Evolutionary conservation across 2,797 vertebrate species (phyloP).

Genomic region (Fundulus diaphanus): DNA sequence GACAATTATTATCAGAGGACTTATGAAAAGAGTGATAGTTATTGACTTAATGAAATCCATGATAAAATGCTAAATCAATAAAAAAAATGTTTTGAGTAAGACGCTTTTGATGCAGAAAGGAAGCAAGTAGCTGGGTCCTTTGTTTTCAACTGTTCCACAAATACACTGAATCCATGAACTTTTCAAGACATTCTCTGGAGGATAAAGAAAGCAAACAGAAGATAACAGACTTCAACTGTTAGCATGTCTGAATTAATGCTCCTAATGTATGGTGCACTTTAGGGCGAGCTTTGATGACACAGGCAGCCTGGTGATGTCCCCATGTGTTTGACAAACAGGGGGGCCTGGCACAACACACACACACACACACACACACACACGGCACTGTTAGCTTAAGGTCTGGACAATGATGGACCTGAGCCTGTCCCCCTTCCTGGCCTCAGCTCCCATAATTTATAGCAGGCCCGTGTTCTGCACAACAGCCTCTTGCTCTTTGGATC

Average conservation of each 20-base stretch:
- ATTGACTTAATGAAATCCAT: neutral
- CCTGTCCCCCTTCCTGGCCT: slow-evolving; percentile 48
- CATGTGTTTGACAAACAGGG: slow-evolving; percentile 78
- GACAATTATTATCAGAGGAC: slow-evolving; percentile 46
- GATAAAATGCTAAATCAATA: slow-evolving; percentile 12
- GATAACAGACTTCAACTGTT: slow-evolving; percentile 72
- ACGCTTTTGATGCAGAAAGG: slow-evolving; percentile 23
- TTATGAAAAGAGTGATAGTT: slow-evolving; percentile 20
- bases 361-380: slow-evolving; percentile 32
- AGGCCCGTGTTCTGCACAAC: slow-evolving; percentile 65
- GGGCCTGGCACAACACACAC: slow-evolving; percentile 39
- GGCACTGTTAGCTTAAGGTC: slow-evolving; percentile 9
- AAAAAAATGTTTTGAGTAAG: slow-evolving; percentile 5
- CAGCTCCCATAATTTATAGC: slow-evolving; percentile 55
- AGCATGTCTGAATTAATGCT: slow-evolving; percentile 69
- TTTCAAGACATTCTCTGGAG: slow-evolving; percentile 25
- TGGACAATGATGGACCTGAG: slow-evolving; percentile 61
- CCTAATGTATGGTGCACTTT: slow-evolving; percentile 71
- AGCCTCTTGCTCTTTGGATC: slow-evolving; percentile 76
- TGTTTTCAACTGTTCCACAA: neutral
- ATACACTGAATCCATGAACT: neutral
- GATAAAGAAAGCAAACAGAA: slow-evolving; percentile 77
- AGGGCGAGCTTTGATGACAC: slow-evolving; percentile 65
- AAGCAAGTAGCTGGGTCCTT: slow-evolving; percentile 23
- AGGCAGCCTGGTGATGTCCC: slow-evolving; percentile 66